Percentiles rank a stretch among this genome's conserved stretches.
These are phyloP conservation scores for Calyptomena viridis DNA, from an alignment of 2,113 vertebrate species.

Conservation along the genomic window DNA sequence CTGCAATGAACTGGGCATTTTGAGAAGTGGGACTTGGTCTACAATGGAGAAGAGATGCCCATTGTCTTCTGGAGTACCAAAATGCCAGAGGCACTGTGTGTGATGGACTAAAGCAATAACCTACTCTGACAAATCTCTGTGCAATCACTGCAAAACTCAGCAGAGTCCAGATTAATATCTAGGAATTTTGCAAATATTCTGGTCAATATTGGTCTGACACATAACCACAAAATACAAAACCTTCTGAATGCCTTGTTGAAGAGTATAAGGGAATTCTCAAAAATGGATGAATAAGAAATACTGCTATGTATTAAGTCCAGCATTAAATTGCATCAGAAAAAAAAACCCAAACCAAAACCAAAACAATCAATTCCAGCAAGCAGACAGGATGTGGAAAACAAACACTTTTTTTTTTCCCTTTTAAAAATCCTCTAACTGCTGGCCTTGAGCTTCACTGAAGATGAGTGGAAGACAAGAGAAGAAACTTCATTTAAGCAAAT, in stretches of 20 bases:
- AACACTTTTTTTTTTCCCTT: neutral
- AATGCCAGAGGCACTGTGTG: neutral
- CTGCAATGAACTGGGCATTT: neutral
- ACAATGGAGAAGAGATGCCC: neutral
- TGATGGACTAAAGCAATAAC: neutral
- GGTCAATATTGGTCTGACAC: neutral
- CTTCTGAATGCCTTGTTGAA: neutral
- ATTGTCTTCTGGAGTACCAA: neutral
- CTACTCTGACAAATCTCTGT: neutral
- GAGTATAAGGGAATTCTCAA: neutral
- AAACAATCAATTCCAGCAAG: neutral
- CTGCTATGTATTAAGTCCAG: neutral
- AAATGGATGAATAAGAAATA: neutral
- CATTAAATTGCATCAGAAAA: neutral
- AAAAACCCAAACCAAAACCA: neutral
- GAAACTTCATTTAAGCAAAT: conserved; percentile 49
- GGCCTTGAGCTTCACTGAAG: neutral
- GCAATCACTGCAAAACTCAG: neutral
- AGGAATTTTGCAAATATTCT: neutral
- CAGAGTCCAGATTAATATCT: neutral
- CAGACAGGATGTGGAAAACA: neutral
- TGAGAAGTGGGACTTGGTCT: neutral
- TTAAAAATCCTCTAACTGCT: neutral
- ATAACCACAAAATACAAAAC: neutral
- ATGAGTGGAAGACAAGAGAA: conserved; percentile 26